Conservation (phyloP, 2,888 invertebrate genomes). For the Parasteatoda lunata region DNA sequence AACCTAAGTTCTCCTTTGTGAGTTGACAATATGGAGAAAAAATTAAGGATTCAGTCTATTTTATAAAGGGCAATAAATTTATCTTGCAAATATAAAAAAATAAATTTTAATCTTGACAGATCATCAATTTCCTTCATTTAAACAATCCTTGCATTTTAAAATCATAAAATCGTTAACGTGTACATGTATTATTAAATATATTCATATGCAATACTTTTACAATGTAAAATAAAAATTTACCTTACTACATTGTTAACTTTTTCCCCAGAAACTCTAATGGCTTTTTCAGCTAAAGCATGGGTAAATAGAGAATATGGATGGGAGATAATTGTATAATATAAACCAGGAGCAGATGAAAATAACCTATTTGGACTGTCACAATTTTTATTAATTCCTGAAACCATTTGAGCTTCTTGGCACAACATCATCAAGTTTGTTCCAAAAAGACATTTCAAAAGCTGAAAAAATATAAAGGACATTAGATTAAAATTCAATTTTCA, state of each 20-base stretch:
- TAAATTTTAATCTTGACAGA: no score
- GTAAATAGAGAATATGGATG: conserved; percentile 75
- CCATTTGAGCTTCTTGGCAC: conserved; percentile 69
- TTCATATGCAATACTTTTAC: no score
- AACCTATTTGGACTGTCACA: conserved; percentile 72
- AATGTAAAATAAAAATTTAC: conserved; percentile 12
- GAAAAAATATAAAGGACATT: conserved; percentile 52
- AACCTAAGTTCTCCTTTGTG: no score
- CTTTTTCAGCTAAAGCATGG: conserved; percentile 73
- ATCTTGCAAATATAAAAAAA: no score
- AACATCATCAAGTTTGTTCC: conserved; percentile 80
- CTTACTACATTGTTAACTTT: conserved; percentile 55
- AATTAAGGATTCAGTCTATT: no score
- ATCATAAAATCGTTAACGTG: no score
- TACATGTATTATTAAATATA: no score
- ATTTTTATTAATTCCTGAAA: conserved; percentile 69
- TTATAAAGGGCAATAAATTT: no score
- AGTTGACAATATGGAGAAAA: no score
- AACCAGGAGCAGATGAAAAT: conserved; percentile 72
- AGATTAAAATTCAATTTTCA: not conserved
- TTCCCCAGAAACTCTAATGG: conserved; percentile 21
- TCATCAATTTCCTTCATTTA: no score
- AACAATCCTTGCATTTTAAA: no score
- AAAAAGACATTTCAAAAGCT: conserved; percentile 82
- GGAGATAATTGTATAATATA: conserved; percentile 75